These are phyloP conservation scores for Morone chrysops DNA, from an alignment of 2,113 vertebrate species.

Conservation along the genomic window DNA sequence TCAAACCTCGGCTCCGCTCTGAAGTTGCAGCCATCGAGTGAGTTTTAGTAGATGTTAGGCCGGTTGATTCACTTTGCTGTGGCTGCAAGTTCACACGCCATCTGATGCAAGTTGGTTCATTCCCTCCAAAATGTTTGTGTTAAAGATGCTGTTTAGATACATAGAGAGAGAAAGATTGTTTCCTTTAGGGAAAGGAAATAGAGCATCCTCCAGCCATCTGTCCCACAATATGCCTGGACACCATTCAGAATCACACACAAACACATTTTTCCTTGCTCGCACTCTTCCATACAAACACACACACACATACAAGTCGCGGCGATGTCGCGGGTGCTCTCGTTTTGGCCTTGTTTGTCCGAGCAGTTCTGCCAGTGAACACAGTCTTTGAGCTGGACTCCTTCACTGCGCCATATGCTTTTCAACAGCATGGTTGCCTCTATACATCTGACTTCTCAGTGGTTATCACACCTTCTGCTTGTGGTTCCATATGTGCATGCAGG, in stretches of 20 bases:
- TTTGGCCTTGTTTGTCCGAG: conserved; percentile 30
- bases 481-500: conserved; percentile 33
- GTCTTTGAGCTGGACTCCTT: conserved; percentile 10
- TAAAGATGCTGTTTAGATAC: not conserved
- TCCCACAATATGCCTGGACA: conserved; percentile 61
- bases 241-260: conserved; percentile 29
- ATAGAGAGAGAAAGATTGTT: conserved; percentile 26
- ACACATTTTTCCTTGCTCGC: conserved; percentile 33
- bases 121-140: conserved; percentile 13
- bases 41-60: not conserved
- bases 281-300: not conserved
- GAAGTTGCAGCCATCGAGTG: not conserved
- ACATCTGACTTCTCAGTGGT: conserved; percentile 35
- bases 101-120: not conserved
- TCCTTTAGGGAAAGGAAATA: conserved; percentile 29
- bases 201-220: conserved; percentile 64
- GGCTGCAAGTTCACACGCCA: not conserved
- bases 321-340: conserved; percentile 16
- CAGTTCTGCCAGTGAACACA: conserved; percentile 21
- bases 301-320: conserved; percentile 8
- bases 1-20: not conserved
- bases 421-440: conserved; percentile 27
- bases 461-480: conserved; percentile 28
- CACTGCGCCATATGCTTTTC: conserved; percentile 41
- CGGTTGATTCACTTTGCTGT: not conserved